Conservation (phyloP, 37 sponge, comb jelly and placozoan genomes). For the Spongia lamella region DNA sequence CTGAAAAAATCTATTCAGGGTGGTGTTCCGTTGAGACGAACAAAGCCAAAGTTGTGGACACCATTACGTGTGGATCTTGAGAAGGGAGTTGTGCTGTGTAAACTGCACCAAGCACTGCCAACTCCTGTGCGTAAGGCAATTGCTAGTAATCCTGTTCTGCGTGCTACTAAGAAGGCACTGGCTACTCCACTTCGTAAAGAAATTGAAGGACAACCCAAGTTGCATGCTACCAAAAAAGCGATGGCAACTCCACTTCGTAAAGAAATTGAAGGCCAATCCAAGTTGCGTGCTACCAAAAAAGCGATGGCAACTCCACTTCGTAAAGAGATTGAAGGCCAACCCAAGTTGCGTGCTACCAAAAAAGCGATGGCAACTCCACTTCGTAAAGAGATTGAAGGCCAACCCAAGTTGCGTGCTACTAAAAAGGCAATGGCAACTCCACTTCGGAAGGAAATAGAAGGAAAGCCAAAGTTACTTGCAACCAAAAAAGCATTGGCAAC, state of each 20-base stretch:
- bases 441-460: neutral
- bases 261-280: conserved; percentile 34
- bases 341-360: conserved; percentile 15
- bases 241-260: conserved; percentile 48
- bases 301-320: neutral
- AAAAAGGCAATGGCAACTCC: conserved; percentile 2
- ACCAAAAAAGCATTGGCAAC: neutral
- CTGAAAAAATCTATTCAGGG: neutral
- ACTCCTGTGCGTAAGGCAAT: conserved; percentile 57
- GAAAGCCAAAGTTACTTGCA: conserved; percentile 17
- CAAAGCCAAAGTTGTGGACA: conserved; percentile 43
- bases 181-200: conserved; percentile 65
- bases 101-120: conserved; percentile 33
- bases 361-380: neutral
- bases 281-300: neutral
- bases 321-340: neutral
- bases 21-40: neutral
- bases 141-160: conserved; percentile 27
- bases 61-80: conserved; percentile 55
- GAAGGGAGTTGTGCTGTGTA: neutral
- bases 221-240: conserved; percentile 4
- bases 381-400: neutral
- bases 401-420: conserved; percentile 38
- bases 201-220: conserved; percentile 35
- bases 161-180: conserved; percentile 35